Evolutionary conservation across 1,140 invertebrate species (phyloP), one percentile per base, ranked within the genome.

Genomic region (Pseudomyrmex gracilis): DNA sequence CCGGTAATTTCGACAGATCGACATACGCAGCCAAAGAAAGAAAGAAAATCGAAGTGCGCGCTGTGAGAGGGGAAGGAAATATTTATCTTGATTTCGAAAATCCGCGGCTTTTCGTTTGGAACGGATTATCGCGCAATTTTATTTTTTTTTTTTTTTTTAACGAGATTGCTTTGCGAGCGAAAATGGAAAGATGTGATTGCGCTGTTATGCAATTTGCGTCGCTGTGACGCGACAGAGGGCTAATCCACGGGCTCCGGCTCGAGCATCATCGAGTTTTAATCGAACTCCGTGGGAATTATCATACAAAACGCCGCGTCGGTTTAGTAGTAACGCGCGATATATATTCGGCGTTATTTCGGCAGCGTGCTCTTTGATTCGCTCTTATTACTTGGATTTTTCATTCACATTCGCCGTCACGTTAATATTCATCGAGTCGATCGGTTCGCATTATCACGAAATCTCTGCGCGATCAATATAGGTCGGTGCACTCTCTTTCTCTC

Each of bases 371-470:
- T 68, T 51, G 53, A 55, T 34, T 68, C 24, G 22, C 57, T 45
- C 20, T 74, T 66, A 53, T 57, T 20, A 12, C 64, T 47, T 22
- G 53, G 78, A 74, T 73, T 87, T 70, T 87, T 84, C 70, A 85
- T 74, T 71, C 57, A 68, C 64, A 80, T 87, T 60, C 60, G 84
- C 74, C 84, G 70, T 78, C 12, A 22, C 61, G 57, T 85, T 85
- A 83, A 85, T 85, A 85, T 85, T 85, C 78, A 83, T 85, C 67
- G 60, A 17, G 61, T 51, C 66, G 67, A 24, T 20, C 34, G 66
- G 63, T 84, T 84, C 61, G 70, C 55, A 58, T 67, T 60, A 24
- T 15, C 51, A 70, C 77, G 47, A n/a, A 45, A 68, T 70, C 64
- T n/a, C 15, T 55, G 76, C 34, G 13, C 17, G 24, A 12, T 47